Evolutionary conservation across 2,113 vertebrate species (phyloP), one percentile per base, ranked within the genome.

Genomic region (Calyptommatus sinebrachiatus): DNA sequence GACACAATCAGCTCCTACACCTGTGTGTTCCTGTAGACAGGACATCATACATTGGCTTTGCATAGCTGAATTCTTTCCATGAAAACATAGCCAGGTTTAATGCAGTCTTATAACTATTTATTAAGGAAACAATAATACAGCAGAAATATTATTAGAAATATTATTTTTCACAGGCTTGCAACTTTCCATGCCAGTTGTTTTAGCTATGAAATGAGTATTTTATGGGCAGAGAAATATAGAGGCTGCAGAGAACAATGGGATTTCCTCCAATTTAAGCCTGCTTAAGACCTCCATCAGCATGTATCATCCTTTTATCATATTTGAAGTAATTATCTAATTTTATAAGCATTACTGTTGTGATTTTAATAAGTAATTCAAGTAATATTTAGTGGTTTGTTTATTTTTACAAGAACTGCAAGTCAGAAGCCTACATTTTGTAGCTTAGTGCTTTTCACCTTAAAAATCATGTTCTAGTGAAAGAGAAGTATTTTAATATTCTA

Each of bases 361-460:
- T 62, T 73, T 18, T 73, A 73, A 80, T 67, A 29, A 80, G 22
- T 80, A 9, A 80, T 73, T 67, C 45, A 67, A 80, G 68, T 7
- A 74, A 67, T 22, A 65, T 73, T 66, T 8, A 5, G 22, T 53
- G 24, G 48, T 57, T 53, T 53, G n/a, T 57, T 77, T 41, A 9
- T 73, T 78, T 29, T 22, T 28, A 35, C 8, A 60, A 68, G n/a
- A 67, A 46, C 22, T 50, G 9, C 46, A 80, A 6, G 18, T 80
- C 60, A 66, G 12, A 21, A 50, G 57, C 21, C 46, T 80, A 29
- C 41, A 66, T 28, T 67, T 50, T 12, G 57, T 62, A 21, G 8
- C 28, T 22, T 53, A 68, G 22, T 26, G 65, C 53, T 57, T 77
- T 50, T 57, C 65, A 69, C 66, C 21, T 77, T 77, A 65, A 67